phyloP scores from a whole-genome alignment of 1,140 invertebrate species.

The Alviniconcha marisindica region DNA sequence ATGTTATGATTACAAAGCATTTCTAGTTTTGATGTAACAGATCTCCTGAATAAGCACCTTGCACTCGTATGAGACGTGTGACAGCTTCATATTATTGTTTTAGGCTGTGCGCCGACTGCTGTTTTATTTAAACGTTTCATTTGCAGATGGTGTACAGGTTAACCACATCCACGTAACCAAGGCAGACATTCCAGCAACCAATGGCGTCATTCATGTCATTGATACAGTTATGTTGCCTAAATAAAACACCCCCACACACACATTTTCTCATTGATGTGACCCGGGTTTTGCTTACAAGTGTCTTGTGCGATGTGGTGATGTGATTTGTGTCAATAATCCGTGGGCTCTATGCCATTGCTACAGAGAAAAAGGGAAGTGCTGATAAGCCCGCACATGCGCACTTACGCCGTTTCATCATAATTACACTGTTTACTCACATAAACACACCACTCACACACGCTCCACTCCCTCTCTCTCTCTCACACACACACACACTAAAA shows the following conservation, averaged over 20 bases:
- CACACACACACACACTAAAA: slow-evolving; percentile 12
- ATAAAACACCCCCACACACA: slow-evolving; percentile 6
- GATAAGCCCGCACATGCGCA: not conserved
- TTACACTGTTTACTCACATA: no score
- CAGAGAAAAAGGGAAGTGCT: not conserved
- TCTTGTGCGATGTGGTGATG: no score
- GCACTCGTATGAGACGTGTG: not conserved
- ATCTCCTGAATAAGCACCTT: no score
- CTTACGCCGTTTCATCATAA: no score
- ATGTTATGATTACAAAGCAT: not conserved
- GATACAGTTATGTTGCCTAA: slow-evolving; percentile 71
- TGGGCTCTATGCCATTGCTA: not conserved
- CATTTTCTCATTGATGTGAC: no score
- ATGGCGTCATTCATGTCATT: slow-evolving; percentile 76
- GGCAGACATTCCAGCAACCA: slow-evolving; percentile 68
- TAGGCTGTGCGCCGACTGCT: no score
- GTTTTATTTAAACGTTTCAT: no score
- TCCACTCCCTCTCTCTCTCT: not conserved
- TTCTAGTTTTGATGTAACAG: no score
- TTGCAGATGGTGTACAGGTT: slow-evolving; percentile 45
- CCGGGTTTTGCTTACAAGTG: no score
- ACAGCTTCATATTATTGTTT: not conserved
- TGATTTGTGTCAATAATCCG: no score
- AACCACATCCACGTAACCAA: slow-evolving; percentile 61
- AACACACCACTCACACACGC: no score